Conservation (phyloP, 2,888 invertebrate species). For the Vannuccia rotundouncinata region DNA sequence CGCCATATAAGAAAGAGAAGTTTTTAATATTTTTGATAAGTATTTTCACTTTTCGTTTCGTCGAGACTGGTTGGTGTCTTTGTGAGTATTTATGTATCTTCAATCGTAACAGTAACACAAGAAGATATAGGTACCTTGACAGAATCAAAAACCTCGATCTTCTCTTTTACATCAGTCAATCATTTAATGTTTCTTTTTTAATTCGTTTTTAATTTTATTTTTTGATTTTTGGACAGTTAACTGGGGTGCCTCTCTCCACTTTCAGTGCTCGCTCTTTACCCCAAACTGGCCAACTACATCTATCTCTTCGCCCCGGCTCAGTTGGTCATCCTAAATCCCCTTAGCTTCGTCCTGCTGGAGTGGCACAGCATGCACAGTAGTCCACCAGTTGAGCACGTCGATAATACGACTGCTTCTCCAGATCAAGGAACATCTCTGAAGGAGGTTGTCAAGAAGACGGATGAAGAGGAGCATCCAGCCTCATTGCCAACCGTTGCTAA, state of each 20-base stretch:
- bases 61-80: too few species aligned
- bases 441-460: neutral
- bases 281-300: slow-evolving; percentile 79
- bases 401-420: slow-evolving; percentile 80
- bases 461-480: neutral
- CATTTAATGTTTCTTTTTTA: neutral
- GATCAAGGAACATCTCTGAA: slow-evolving; percentile 86
- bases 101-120: too few species aligned
- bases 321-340: slow-evolving; percentile 79
- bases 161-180: neutral
- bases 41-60: too few species aligned
- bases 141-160: too few species aligned
- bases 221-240: too few species aligned
- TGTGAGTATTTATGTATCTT: too few species aligned
- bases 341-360: slow-evolving; percentile 82
- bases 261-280: slow-evolving; percentile 78
- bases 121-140: too few species aligned
- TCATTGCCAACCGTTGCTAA: too few species aligned
- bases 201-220: too few species aligned
- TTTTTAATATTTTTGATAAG: too few species aligned
- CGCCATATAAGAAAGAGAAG: too few species aligned
- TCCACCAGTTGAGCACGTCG: slow-evolving; percentile 43
- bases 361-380: slow-evolving; percentile 59
- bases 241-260: too few species aligned
- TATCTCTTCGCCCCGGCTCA: slow-evolving; percentile 91